Evolutionary conservation across 2,888 invertebrate genomes (phyloP).

Genomic region (Catocala nupta): DNA sequence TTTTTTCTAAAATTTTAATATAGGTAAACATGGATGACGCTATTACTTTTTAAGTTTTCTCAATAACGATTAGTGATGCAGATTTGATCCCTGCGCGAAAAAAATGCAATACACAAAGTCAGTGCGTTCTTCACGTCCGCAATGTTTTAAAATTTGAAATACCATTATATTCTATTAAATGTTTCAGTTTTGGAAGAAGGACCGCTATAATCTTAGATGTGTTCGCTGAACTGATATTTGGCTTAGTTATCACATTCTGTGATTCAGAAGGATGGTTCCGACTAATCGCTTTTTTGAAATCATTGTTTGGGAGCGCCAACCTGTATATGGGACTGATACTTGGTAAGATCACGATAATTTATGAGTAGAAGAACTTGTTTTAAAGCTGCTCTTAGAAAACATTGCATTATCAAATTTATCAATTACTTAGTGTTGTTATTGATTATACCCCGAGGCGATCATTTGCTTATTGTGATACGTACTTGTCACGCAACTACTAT

Average conservation of each 20-base stretch:
- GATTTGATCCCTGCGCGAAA: no score
- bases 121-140: no score
- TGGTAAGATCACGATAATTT: slow-evolving; percentile 56
- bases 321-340: slow-evolving; percentile 71
- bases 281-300: slow-evolving; percentile 71
- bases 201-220: slow-evolving; percentile 63
- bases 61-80: no score
- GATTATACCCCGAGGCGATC: slow-evolving; percentile 1
- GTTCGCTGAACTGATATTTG: slow-evolving; percentile 61
- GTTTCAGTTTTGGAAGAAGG: slow-evolving; percentile 76
- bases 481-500: neutral
- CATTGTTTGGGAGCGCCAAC: slow-evolving; percentile 71
- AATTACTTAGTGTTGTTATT: neutral
- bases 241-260: slow-evolving; percentile 69
- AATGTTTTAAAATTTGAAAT: no score
- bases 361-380: slow-evolving; percentile 6
- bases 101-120: no score
- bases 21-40: no score
- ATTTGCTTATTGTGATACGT: neutral
- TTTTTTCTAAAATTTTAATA: no score
- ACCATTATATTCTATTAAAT: slow-evolving; percentile 1
- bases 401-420: slow-evolving; percentile 1
- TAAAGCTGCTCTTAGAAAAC: neutral
- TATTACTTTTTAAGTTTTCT: no score
- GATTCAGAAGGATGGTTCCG: slow-evolving; percentile 78